Evolutionary conservation across 2,797 vertebrate genomes (phyloP).

Genomic region (Scarus forsteni): DNA sequence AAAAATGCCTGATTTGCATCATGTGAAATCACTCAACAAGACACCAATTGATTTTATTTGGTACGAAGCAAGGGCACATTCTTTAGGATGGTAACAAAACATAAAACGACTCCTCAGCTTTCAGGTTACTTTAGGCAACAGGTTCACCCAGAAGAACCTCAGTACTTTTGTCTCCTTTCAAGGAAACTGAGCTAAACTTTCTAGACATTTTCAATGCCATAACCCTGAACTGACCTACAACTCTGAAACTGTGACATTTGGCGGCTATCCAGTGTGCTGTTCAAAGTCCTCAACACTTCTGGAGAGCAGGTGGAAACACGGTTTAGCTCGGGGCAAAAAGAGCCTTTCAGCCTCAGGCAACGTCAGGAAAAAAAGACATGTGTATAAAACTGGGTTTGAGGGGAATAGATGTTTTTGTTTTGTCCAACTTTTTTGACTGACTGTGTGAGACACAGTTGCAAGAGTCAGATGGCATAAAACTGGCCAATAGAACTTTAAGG

Average conservation of each 20-base stretch:
- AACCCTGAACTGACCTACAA: constrained; percentile 68
- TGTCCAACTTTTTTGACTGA: constrained; percentile 13
- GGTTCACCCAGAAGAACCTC: constrained; percentile 9
- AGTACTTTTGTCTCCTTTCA: constrained; percentile 13
- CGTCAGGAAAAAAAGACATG: constrained; percentile 20
- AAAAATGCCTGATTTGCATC: constrained; percentile 12
- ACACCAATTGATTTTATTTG: constrained; percentile 52
- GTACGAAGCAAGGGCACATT: constrained; percentile 52
- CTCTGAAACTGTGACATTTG: constrained; percentile 61
- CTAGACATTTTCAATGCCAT: constrained; percentile 17
- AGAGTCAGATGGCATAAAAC: not conserved
- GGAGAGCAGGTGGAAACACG: constrained; percentile 50
- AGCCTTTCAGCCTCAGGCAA: constrained; percentile 27
- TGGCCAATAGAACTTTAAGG: too few species aligned
- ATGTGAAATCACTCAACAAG: constrained; percentile 29
- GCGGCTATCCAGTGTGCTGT: constrained; percentile 54
- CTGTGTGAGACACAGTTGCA: constrained; percentile 16
- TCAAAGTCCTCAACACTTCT: constrained; percentile 47
- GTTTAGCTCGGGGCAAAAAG: constrained; percentile 55
- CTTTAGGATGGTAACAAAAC: not conserved
- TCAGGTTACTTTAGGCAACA: not conserved
- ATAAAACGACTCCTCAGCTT: too few species aligned
- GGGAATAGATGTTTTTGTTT: constrained; percentile 1
- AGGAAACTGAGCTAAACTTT: constrained; percentile 35
- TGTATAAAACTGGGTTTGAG: constrained; percentile 28